These are phyloP conservation scores for Brachionus rotundiformis DNA, from an alignment of 1,140 invertebrate species.

Conservation along the genomic window DNA sequence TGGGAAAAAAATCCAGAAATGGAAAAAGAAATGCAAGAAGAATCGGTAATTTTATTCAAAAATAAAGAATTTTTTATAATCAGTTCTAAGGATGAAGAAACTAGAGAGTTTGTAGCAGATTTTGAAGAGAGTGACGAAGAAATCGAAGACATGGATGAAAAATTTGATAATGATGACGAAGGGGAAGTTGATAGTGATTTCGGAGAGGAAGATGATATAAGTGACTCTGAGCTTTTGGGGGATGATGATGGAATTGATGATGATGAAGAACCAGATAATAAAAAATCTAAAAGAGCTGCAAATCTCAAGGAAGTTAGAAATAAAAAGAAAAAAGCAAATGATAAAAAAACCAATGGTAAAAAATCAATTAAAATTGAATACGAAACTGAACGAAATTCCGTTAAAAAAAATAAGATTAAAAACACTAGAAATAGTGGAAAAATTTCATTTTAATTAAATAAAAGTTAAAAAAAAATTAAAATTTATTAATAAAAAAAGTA, in stretches of 20 bases:
- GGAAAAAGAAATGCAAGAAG: conserved; percentile 56
- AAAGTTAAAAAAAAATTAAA: not conserved
- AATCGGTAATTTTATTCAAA: conserved; percentile 23
- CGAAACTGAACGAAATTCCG: conserved; percentile 40
- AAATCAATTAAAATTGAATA: conserved; percentile 51
- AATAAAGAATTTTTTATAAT: conserved; percentile 39
- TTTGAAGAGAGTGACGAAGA: conserved; percentile 70
- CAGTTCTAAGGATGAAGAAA: conserved; percentile 66
- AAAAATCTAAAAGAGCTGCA: not conserved
- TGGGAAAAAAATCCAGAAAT: conserved; percentile 66
- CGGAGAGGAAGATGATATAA: conserved; percentile 54
- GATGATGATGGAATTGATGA: conserved; percentile 40
- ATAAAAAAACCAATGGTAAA: conserved; percentile 8
- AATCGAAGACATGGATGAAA: conserved; percentile 58
- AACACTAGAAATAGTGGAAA: not conserved
- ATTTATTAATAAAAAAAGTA: not conserved
- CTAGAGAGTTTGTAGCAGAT: conserved; percentile 66
- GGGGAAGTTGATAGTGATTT: conserved; percentile 51
- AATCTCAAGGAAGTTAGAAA: conserved; percentile 41
- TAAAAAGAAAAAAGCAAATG: conserved; percentile 35
- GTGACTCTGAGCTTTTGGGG: conserved; percentile 16
- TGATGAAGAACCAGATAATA: conserved; percentile 9
- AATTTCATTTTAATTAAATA: conserved; percentile 41
- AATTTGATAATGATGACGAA: conserved; percentile 52
- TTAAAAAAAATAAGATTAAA: conserved; percentile 22